These are phyloP conservation scores for Cryptops parisi DNA, from an alignment of 2,888 invertebrate species.

Conservation along the genomic window DNA sequence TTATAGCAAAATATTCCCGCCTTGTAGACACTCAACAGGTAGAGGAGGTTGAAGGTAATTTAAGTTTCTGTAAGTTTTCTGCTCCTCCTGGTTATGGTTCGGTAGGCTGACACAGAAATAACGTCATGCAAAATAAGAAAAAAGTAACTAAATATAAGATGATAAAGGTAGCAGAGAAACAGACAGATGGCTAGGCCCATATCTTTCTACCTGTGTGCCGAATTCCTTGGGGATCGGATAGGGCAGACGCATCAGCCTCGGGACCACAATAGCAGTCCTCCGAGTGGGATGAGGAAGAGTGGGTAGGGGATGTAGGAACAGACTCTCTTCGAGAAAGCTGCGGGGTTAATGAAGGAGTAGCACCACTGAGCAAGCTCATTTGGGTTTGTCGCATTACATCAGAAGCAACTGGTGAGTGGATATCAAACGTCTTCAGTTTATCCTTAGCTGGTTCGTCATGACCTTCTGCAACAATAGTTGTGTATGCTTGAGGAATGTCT, in stretches of 20 bases:
- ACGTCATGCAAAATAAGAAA: background rate
- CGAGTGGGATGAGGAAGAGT: slow-evolving; percentile 19
- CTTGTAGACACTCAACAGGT: too few relatives aligned
- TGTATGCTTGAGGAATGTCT: background rate
- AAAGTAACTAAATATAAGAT: background rate
- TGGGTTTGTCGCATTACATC: background rate
- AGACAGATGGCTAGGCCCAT: background rate
- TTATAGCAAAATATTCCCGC: background rate
- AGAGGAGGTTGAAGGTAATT: too few relatives aligned
- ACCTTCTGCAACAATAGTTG: background rate
- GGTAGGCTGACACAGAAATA: background rate
- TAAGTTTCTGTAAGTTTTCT: too few relatives aligned
- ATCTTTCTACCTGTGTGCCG: slow-evolving; percentile 19
- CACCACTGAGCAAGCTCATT: background rate
- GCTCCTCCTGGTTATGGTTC: too few relatives aligned
- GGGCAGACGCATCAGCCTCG: slow-evolving; percentile 16
- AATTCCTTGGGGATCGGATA: slow-evolving; percentile 17
- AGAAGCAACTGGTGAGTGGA: background rate
- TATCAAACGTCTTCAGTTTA: background rate
- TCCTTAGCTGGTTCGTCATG: background rate
- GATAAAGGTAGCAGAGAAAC: background rate
- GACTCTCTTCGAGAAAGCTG: background rate
- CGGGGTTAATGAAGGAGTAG: background rate
- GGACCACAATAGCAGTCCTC: slow-evolving; percentile 21
- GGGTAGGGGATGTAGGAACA: slow-evolving; percentile 18